Evolutionary conservation across 2,113 vertebrate genomes (phyloP).

Genomic region (Hassar affinis): DNA sequence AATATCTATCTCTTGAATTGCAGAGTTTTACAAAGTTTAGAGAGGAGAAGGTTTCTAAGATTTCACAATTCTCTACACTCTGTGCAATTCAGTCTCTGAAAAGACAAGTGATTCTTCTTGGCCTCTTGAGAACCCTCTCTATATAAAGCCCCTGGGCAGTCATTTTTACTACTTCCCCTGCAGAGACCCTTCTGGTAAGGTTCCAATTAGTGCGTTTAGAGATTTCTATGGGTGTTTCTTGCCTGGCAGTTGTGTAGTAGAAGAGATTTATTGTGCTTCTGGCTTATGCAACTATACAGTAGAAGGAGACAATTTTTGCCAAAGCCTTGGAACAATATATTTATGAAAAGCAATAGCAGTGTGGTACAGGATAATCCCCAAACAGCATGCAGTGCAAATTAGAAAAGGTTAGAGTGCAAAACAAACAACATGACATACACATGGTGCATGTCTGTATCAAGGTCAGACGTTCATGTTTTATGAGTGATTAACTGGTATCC

Average conservation of each 20-base stretch:
- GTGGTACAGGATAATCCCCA: background rate
- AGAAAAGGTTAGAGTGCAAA: background rate
- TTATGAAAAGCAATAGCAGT: background rate
- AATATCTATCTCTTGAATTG: no score
- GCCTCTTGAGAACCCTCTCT: background rate
- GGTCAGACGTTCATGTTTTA: background rate
- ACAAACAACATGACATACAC: background rate
- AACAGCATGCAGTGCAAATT: background rate
- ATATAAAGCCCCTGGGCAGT: background rate
- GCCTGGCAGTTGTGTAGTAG: background rate
- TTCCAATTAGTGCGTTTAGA: background rate
- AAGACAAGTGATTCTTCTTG: background rate
- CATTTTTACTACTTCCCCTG: background rate
- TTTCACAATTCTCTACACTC: background rate
- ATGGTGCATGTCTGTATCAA: background rate
- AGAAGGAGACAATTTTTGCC: background rate
- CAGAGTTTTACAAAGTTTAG: background rate
- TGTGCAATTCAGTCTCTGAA: background rate
- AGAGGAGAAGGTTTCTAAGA: background rate
- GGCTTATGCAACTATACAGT: background rate
- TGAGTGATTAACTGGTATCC: background rate
- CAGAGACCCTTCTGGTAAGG: background rate
- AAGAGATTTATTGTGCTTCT: background rate
- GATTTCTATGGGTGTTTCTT: background rate
- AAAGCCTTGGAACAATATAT: background rate